Evolutionary conservation across 1,140 invertebrate species (phyloP), one percentile per base, ranked within the genome.

Genomic region (Pseudomyrmex concolor): DNA sequence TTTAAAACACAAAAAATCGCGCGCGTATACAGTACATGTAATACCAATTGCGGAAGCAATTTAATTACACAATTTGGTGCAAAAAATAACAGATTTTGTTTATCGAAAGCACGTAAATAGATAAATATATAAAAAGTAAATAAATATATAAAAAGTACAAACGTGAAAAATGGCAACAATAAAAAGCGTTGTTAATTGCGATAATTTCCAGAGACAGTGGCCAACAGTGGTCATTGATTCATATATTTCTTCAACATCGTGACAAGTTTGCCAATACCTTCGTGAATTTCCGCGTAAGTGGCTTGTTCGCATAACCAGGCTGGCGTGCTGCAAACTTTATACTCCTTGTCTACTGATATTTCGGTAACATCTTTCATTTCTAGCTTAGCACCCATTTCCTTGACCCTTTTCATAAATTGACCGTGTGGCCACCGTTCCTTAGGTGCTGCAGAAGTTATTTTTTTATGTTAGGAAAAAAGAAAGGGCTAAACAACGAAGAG

Each of bases 241-340:
- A 89, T 86, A 2, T 51, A 59, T n/a, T 91, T 89, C 2, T 71
- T 87, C 74, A 92, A 80, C 80, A 70, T 78, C 0, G 15, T 25
- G 45, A 92, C 93, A 94, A 96, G 94, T 72, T 94, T 94, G 1
- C 95, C 95, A 83, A 96, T 94, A 3, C 95, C 95, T 78, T 95
- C 94, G 86, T 95, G 94, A 60, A 96, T 90, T 73, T 96, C 94
- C 72, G 94, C 93, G 48, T 94, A 94, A 25, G 86, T 89, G 7
- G 92, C 90, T 25, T 73, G 91, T 43, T 95, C 91, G 83, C 95
- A 96, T 95, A 96, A 95, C 91, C 94, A 96, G 0, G 95, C 96
- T 9, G 96, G 95, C 4, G 95, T 95, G 13, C 95, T 95, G 10
- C 95, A 94, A 45, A 96, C 91, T 50, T 94, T 94, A 86, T 95